These are phyloP conservation scores for Latrodectus geometricus DNA, from an alignment of 1,140 invertebrate species.

Conservation along the genomic window DNA sequence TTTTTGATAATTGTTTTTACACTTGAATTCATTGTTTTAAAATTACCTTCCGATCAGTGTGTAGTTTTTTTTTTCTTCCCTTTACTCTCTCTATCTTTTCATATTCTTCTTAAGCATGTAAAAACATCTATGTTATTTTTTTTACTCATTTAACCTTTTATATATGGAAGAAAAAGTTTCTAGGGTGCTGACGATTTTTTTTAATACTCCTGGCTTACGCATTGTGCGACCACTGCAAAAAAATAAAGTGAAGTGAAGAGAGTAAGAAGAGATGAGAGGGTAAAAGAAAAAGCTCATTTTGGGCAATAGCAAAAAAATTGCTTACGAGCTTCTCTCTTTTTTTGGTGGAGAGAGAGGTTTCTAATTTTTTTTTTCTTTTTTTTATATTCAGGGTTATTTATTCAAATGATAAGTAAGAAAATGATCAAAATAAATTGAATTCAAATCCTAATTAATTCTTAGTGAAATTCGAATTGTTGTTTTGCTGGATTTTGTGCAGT, in stretches of 20 bases:
- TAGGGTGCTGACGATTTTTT: neutral
- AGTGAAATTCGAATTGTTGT: neutral
- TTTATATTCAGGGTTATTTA: neutral
- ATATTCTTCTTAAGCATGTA: neutral
- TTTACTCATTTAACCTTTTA: neutral
- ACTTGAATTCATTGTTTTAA: constrained; percentile 57
- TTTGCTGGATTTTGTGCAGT: neutral
- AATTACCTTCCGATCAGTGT: constrained; percentile 28
- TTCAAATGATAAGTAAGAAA: neutral
- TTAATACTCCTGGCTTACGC: neutral
- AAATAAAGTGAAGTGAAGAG: neutral
- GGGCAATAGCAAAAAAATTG: neutral
- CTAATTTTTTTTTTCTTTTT: neutral
- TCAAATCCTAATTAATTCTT: neutral
- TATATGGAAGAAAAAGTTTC: neutral
- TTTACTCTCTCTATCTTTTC: neutral
- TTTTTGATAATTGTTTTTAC: constrained; percentile 60
- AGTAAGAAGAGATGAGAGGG: neutral
- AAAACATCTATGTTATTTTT: neutral
- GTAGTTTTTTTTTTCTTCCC: neutral
- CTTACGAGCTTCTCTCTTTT: neutral
- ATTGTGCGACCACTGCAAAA: neutral
- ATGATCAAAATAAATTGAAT: neutral
- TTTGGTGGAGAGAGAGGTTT: neutral
- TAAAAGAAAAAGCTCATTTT: neutral